Conservation (phyloP, 2,797 vertebrate species). For the Malacoraja senta region DNA sequence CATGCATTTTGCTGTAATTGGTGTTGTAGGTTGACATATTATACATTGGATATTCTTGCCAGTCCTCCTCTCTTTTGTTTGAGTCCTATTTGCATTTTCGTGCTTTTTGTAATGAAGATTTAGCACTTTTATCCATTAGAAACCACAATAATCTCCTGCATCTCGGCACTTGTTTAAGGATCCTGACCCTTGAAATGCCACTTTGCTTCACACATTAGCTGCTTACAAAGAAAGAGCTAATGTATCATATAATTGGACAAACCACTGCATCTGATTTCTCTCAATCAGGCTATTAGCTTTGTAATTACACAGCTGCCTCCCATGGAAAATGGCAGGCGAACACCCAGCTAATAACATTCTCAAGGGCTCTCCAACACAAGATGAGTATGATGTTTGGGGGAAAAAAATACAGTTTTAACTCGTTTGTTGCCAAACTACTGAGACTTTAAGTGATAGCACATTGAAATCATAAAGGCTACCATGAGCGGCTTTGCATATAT, state of each 20-base stretch:
- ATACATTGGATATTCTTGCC: constrained; percentile 94
- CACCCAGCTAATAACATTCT: constrained; percentile 99
- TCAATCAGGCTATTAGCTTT: constrained; percentile 99
- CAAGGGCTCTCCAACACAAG: constrained; percentile 98
- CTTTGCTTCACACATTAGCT: constrained; percentile 98
- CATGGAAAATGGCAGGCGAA: constrained; percentile 91
- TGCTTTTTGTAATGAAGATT: constrained; percentile 96
- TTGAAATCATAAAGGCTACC: neutral
- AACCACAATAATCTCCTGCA: constrained; percentile 76
- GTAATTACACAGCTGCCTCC: constrained; percentile 99
- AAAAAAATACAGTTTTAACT: constrained; percentile 73
- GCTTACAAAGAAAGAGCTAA: constrained; percentile 99
- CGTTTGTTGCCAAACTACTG: constrained; percentile 72
- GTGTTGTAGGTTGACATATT: constrained; percentile 98
- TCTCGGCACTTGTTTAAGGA: constrained; percentile 86
- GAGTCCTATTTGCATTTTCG: constrained; percentile 80
- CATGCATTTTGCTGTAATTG: constrained; percentile 98
- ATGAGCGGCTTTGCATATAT: neutral
- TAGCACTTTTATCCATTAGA: constrained; percentile 86
- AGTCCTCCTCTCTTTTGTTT: constrained; percentile 89
- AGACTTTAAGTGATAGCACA: constrained; percentile 19
- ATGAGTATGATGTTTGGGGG: constrained; percentile 79
- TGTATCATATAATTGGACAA: constrained; percentile 99
- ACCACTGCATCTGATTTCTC: constrained; percentile 98
- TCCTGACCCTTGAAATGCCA: constrained; percentile 88